Evolutionary conservation across 2,888 invertebrate species (phyloP), one percentile per base, ranked within the genome.

Genomic region (Nomada fucata): DNA sequence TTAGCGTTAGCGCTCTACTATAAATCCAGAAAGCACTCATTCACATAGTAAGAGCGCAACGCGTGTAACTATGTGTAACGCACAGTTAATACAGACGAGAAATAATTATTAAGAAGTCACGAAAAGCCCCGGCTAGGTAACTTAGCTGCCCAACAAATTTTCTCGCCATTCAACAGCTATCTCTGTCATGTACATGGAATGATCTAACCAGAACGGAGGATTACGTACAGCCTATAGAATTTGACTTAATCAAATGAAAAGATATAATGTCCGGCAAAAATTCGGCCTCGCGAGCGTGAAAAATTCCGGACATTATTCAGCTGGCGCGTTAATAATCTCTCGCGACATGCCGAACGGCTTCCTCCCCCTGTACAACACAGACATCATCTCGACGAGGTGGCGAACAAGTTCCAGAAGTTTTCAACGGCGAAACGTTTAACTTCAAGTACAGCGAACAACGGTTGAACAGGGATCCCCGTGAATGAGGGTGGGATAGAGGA

Each of bases 341-440:
- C 52, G 60, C 50, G 53, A 57, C 44, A 52, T 13, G 10, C 42
- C 55, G 10, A 52, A 50, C 47, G 44, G 44, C 42, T 73, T 65
- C 9, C 23, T 29, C 53, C 2, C n/a, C 20, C 47, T 18, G 15
- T 20, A 52, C 26, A 73, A 50, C 18, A 50, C 13, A 15, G 50
- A 23, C 57, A 55, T 59, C 70, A 52, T 23, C 53, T 36, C 50
- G 13, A n/a, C 57, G 23, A 15, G 59, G 60, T 52, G 64, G 23
- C 61, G 69, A 64, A 55, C 55, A 69, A 70, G 47, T 72, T 59
- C 18, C 44, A 9, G 52, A 83, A 83, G 57, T 82, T 82, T 74
- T 68, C 57, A 11, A 36, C 75, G 76, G 70, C 59, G 69, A 61
- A 67, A 73, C 61, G 75, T 69, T 67, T 65, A 82, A 82, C 57